These are phyloP conservation scores for Spea hammondii DNA, from an alignment of 2,797 vertebrate genomes.

Conservation along the genomic window DNA sequence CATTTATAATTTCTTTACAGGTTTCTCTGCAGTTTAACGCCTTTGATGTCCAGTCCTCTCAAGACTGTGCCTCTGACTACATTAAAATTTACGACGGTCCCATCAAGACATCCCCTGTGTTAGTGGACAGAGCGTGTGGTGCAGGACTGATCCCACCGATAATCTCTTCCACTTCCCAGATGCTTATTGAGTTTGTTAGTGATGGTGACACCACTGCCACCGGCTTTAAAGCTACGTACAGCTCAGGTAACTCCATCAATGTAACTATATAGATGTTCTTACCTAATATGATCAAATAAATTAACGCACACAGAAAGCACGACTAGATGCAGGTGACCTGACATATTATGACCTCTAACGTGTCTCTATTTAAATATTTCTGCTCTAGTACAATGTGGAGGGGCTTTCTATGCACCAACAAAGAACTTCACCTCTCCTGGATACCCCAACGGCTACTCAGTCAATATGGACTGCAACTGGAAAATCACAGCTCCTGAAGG, in stretches of 20 bases:
- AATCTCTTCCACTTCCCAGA: slow-evolving; percentile 54
- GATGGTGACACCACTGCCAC: slow-evolving; percentile 50
- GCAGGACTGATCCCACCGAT: slow-evolving; percentile 47
- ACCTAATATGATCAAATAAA: not conserved
- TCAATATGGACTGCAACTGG: slow-evolving; percentile 6
- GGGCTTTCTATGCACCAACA: not conserved
- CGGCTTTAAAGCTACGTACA: slow-evolving; percentile 63
- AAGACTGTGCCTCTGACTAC: slow-evolving; percentile 62
- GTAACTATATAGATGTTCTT: not conserved
- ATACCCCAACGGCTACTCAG: slow-evolving; percentile 1
- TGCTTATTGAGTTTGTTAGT: slow-evolving; percentile 64
- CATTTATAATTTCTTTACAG: slow-evolving; percentile 41
- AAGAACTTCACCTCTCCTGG: slow-evolving; percentile 15
- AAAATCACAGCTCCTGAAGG: slow-evolving; percentile 23
- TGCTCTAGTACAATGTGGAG: slow-evolving; percentile 25
- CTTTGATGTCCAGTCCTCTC: slow-evolving; percentile 61
- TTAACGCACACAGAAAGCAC: not conserved
- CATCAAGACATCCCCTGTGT: slow-evolving; percentile 58
- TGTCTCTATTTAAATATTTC: not conserved
- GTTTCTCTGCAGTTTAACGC: slow-evolving; percentile 60
- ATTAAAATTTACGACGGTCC: slow-evolving; percentile 62
- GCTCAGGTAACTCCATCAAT: slow-evolving; percentile 51
- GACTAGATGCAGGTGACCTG: too few species aligned
- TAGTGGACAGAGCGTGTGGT: slow-evolving; percentile 61
- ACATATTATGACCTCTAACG: too few species aligned